Conservation (phyloP, 2,797 vertebrate species). For the Tiaroga cobitis region DNA sequence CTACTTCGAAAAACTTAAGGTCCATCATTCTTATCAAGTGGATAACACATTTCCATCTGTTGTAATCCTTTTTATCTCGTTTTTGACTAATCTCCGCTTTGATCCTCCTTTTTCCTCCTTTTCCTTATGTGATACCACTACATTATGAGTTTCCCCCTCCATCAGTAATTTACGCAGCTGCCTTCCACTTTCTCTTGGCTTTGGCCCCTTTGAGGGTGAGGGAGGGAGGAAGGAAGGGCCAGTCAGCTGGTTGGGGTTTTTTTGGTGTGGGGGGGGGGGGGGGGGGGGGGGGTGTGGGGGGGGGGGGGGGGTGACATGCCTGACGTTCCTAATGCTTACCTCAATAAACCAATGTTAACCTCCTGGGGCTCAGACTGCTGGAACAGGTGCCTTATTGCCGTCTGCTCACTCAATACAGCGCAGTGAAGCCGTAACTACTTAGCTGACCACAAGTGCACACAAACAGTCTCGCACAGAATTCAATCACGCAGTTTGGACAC, state of each 20-base stretch:
- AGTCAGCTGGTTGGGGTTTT: constrained; percentile 54
- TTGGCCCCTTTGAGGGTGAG: constrained; percentile 19
- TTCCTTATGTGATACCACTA: constrained; percentile 41
- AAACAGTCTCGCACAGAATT: constrained; percentile 17
- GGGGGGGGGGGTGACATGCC: constrained; percentile 47
- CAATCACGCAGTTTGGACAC: constrained; percentile 56
- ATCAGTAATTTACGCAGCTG: constrained; percentile 58
- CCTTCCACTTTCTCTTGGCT: constrained; percentile 46
- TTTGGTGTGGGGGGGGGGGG: too few species aligned
- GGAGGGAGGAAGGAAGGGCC: constrained; percentile 49
- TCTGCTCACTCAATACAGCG: constrained; percentile 42
- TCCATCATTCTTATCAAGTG: constrained; percentile 35
- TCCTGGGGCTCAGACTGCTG: constrained; percentile 48
- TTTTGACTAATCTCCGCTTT: constrained; percentile 50
- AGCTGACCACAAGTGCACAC: constrained; percentile 28
- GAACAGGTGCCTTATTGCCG: constrained; percentile 53
- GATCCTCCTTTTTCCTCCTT: constrained; percentile 54
- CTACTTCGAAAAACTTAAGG: constrained; percentile 7
- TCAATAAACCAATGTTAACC: constrained; percentile 51
- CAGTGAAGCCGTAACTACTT: constrained; percentile 37
- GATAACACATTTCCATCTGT: constrained; percentile 47
- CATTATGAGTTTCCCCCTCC: constrained; percentile 50
- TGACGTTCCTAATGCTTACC: constrained; percentile 52
- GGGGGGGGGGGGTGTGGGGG: too few species aligned
- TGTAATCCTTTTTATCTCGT: constrained; percentile 44